These are phyloP conservation scores for Zygogramma bicolorata DNA, from an alignment of 2,888 invertebrate genomes.

Conservation along the genomic window DNA sequence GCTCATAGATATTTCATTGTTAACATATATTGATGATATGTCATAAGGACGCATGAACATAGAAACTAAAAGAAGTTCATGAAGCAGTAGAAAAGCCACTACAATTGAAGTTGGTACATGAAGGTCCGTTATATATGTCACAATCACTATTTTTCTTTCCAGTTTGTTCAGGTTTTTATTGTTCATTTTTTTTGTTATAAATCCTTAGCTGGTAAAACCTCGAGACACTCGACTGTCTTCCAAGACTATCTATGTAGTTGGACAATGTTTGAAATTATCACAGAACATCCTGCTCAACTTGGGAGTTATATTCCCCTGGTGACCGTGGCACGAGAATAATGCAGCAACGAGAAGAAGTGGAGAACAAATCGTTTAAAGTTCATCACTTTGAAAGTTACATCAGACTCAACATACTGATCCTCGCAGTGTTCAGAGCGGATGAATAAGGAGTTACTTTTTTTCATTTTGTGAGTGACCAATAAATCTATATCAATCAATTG, in stretches of 20 bases:
- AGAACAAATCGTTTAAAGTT: too few species aligned
- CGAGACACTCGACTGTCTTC: not conserved
- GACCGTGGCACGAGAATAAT: not conserved
- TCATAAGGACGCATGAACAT: too few species aligned
- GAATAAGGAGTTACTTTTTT: too few species aligned
- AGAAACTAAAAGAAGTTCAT: too few species aligned
- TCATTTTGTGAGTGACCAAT: too few species aligned
- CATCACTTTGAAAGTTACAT: too few species aligned
- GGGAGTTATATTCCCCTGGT: constrained; percentile 5
- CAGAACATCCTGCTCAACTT: not conserved
- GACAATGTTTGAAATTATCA: not conserved
- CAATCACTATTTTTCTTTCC: not conserved
- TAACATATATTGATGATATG: too few species aligned
- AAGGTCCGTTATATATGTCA: not conserved
- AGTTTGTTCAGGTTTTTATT: not conserved
- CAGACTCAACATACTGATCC: too few species aligned
- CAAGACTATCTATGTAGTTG: not conserved
- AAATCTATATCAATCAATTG: too few species aligned
- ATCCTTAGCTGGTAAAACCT: not conserved
- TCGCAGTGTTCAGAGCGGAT: too few species aligned
- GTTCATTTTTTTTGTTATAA: not conserved
- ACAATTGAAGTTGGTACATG: not conserved
- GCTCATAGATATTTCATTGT: too few species aligned
- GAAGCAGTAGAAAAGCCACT: too few species aligned
- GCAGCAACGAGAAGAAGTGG: not conserved